These are phyloP conservation scores for Mormyrus lacerda DNA, from an alignment of 2,113 vertebrate genomes.

Conservation along the genomic window DNA sequence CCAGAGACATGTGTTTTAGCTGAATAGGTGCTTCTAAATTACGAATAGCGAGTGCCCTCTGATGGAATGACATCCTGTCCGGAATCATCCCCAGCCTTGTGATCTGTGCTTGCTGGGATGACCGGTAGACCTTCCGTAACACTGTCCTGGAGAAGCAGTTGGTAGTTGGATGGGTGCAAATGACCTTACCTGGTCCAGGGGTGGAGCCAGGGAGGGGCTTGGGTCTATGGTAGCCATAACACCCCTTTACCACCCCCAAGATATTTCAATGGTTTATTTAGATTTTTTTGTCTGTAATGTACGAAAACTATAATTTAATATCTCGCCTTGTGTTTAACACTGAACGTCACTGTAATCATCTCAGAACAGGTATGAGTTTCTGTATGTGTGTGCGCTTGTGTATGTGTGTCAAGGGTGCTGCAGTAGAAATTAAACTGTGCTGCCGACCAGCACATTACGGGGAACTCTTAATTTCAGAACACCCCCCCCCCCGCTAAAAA, in stretches of 20 bases:
- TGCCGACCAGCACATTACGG: neutral
- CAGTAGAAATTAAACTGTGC: neutral
- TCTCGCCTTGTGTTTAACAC: neutral
- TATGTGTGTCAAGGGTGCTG: neutral
- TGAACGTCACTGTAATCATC: neutral
- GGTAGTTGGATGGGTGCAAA: neutral
- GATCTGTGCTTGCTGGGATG: neutral
- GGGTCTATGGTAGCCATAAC: neutral
- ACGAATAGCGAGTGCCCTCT: neutral
- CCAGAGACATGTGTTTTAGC: neutral
- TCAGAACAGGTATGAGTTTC: neutral
- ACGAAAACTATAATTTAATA: neutral
- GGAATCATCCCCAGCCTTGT: neutral
- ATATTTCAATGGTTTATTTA: neutral
- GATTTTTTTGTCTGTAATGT: neutral
- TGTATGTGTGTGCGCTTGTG: neutral
- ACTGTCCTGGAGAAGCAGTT: neutral
- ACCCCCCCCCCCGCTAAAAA: neutral
- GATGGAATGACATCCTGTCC: neutral
- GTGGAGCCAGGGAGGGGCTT: neutral
- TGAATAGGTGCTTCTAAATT: neutral
- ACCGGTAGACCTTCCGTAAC: neutral
- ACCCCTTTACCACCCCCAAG: neutral
- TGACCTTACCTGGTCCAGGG: neutral
- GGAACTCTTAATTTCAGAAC: neutral